A percentile compares a stretch with the other conserved stretches of the same genome.
These are phyloP conservation scores for Agrotis puta DNA, from an alignment of 2,888 invertebrate genomes.

Conservation along the genomic window DNA sequence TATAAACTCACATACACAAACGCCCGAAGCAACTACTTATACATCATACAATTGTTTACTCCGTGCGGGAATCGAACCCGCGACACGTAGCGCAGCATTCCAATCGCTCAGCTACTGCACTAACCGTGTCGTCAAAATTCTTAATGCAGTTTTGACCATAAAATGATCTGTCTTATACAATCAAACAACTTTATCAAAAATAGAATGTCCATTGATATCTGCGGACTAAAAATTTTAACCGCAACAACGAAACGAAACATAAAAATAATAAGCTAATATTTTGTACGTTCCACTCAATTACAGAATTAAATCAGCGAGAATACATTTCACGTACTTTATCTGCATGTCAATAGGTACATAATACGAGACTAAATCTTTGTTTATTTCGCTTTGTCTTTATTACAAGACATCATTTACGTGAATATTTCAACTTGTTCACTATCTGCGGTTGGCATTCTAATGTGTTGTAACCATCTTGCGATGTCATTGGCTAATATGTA, in stretches of 20 bases:
- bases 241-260: conserved; percentile 2
- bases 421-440: conserved; percentile 1
- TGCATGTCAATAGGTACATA: neutral
- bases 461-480: conserved; percentile 15
- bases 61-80: too few species aligned
- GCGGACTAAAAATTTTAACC: conserved; percentile 1
- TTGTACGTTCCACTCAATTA: conserved; percentile 27
- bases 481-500: conserved; percentile 5
- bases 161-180: neutral
- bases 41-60: too few species aligned
- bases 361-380: neutral
- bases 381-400: conserved; percentile 15
- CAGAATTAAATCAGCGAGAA: conserved; percentile 29
- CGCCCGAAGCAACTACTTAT: too few species aligned
- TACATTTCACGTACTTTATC: conserved; percentile 15
- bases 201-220: conserved; percentile 10
- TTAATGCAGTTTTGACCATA: neutral
- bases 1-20: too few species aligned
- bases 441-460: neutral
- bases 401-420: neutral
- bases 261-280: conserved; percentile 18
- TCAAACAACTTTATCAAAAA: neutral
- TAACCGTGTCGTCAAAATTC: too few species aligned
- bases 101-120: too few species aligned
- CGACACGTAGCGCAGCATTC: too few species aligned